phyloP scores from a whole-genome alignment of 2,888 invertebrate species.

The Phrixothrix hirtus region DNA sequence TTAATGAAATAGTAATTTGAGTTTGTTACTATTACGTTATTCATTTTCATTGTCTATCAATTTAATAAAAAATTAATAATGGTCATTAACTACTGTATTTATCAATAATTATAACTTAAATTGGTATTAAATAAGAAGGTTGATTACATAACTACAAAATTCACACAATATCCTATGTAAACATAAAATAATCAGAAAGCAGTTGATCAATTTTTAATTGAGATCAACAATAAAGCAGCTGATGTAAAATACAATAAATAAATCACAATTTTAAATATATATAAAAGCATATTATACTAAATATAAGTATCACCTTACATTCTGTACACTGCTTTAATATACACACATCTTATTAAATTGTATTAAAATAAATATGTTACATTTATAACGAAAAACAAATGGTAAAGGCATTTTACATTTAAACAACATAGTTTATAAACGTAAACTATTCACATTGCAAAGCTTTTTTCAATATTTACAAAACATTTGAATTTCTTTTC shows the following conservation, averaged over 20 bases:
- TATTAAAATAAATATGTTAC: conserved; percentile 32
- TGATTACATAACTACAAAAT: too few species aligned
- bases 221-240: conserved; percentile 53
- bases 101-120: too few species aligned
- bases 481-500: background rate
- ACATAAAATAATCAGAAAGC: conserved; percentile 42
- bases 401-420: conserved; percentile 44
- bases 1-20: too few species aligned
- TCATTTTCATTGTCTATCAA: too few species aligned
- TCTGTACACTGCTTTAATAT: conserved; percentile 20
- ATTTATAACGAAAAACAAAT: conserved; percentile 41
- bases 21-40: too few species aligned
- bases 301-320: conserved; percentile 23
- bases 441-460: conserved; percentile 33
- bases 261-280: conserved; percentile 49
- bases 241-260: conserved; percentile 49
- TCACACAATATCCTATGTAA: too few species aligned
- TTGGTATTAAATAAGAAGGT: too few species aligned
- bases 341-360: conserved; percentile 26
- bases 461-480: conserved; percentile 38
- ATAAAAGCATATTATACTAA: conserved; percentile 38
- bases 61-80: too few species aligned
- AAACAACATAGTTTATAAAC: conserved; percentile 40
- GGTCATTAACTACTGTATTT: too few species aligned
- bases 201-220: conserved; percentile 51